phyloP scores from a whole-genome alignment of 2,113 vertebrate species.

The Eublepharis macularius region DNA sequence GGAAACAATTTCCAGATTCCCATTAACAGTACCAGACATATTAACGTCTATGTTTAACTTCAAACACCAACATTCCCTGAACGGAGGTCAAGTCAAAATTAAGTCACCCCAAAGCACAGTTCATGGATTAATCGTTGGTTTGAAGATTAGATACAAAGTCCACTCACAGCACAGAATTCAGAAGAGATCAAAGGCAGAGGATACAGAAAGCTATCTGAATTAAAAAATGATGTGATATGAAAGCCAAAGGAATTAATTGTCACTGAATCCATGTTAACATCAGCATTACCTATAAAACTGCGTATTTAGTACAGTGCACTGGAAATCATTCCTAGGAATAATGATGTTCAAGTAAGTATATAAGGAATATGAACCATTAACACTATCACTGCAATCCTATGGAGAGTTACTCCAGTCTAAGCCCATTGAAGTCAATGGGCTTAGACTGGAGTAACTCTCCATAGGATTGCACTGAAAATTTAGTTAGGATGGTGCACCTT shows the following conservation, averaged over 20 bases:
- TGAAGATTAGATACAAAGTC: not conserved
- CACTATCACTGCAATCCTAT: too few relatives aligned
- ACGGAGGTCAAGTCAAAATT: conserved; percentile 1
- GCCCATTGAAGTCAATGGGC: too few relatives aligned
- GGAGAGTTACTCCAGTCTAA: too few relatives aligned
- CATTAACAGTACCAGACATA: not conserved
- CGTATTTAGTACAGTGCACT: not conserved
- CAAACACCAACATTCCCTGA: not conserved
- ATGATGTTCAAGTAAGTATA: too few relatives aligned
- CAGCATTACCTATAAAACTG: not conserved
- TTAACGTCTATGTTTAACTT: not conserved
- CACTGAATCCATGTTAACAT: not conserved
- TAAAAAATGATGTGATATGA: not conserved
- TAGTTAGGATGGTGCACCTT: not conserved
- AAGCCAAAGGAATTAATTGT: not conserved
- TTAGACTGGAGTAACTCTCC: too few relatives aligned
- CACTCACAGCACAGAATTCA: not conserved
- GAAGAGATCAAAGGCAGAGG: not conserved
- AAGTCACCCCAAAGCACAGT: not conserved
- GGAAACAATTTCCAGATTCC: not conserved
- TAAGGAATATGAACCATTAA: not conserved
- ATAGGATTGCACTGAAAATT: too few relatives aligned
- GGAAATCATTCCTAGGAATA: not conserved
- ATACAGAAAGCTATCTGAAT: not conserved
- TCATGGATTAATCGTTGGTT: not conserved